phyloP scores from a whole-genome alignment of 2,797 vertebrate genomes.

The Sparidentex hasta region DNA sequence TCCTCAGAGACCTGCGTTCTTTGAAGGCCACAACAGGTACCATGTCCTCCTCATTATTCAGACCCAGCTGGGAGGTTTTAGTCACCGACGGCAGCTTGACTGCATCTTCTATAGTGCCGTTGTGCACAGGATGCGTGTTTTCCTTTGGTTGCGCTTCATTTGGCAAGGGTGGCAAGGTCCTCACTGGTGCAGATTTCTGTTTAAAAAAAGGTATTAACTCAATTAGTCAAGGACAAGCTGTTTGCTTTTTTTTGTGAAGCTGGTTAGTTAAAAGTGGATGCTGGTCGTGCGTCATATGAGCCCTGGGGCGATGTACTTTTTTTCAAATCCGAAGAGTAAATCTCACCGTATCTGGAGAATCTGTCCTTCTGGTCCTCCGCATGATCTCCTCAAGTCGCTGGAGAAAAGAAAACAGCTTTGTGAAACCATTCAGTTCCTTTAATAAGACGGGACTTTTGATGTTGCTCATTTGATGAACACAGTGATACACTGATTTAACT shows the following conservation, averaged over 20 bases:
- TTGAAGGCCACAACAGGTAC: conserved; percentile 96
- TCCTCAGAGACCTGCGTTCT: conserved; percentile 90
- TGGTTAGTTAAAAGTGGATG: conserved; percentile 23
- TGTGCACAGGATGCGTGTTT: conserved; percentile 89
- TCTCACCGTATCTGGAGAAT: conserved; percentile 90
- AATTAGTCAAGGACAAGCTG: conserved; percentile 25
- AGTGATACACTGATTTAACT: conserved; percentile 72
- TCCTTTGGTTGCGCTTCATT: conserved; percentile 85
- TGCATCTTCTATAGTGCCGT: conserved; percentile 88
- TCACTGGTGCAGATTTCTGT: conserved; percentile 71
- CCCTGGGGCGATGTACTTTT: conserved; percentile 44
- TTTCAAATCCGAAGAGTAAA: conserved; percentile 22
- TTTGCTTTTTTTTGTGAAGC: conserved; percentile 25
- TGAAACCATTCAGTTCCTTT: background rate
- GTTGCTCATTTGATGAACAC: background rate
- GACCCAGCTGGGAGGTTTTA: conserved; percentile 87
- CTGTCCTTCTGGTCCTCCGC: conserved; percentile 94
- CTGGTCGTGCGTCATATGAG: conserved; percentile 58
- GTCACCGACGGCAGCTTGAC: conserved; percentile 88
- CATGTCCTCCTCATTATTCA: conserved; percentile 86
- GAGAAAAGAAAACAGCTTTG: conserved; percentile 53
- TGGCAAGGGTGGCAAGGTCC: conserved; percentile 51
- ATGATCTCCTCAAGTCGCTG: conserved; percentile 98
- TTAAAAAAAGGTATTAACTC: background rate
- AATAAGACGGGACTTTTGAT: background rate